These are phyloP conservation scores for Aphrocallistes beatrix DNA, from an alignment of 37 sponge, comb jelly and placozoan genomes.

Conservation along the genomic window DNA sequence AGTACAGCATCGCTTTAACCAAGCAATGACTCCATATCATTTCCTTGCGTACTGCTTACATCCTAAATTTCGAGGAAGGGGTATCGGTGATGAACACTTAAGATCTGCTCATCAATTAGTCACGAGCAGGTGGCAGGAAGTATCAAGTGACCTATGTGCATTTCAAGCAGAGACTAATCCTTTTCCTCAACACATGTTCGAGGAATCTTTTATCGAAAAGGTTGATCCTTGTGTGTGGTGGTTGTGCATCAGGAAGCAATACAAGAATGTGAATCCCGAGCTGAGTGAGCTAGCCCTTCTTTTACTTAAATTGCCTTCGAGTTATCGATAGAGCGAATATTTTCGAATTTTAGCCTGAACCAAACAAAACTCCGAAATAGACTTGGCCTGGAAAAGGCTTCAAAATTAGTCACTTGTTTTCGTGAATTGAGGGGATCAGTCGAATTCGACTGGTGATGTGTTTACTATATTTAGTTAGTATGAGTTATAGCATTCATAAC, in stretches of 20 bases:
- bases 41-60: not conserved
- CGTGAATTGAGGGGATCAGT: not conserved
- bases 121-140: not conserved
- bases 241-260: constrained; percentile 8
- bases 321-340: constrained; percentile 16
- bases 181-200: not conserved
- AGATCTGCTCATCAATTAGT: not conserved
- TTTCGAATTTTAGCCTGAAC: too few relatives aligned
- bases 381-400: not conserved
- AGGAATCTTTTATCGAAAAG: not conserved
- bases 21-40: not conserved
- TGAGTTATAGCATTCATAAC: too few relatives aligned
- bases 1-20: not conserved
- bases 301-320: not conserved
- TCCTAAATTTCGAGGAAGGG: constrained; percentile 6
- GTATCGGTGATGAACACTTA: not conserved
- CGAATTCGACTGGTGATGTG: not conserved
- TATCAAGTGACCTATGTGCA: constrained; percentile 3
- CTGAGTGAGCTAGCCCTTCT: not conserved
- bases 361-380: not conserved
- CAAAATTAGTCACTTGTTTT: not conserved
- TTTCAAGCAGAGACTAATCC: not conserved
- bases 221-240: not conserved
- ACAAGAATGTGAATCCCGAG: constrained; percentile 1
- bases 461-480: too few relatives aligned